Conservation (phyloP, 2,113 vertebrate genomes). For the Corythornis cristatus region DNA sequence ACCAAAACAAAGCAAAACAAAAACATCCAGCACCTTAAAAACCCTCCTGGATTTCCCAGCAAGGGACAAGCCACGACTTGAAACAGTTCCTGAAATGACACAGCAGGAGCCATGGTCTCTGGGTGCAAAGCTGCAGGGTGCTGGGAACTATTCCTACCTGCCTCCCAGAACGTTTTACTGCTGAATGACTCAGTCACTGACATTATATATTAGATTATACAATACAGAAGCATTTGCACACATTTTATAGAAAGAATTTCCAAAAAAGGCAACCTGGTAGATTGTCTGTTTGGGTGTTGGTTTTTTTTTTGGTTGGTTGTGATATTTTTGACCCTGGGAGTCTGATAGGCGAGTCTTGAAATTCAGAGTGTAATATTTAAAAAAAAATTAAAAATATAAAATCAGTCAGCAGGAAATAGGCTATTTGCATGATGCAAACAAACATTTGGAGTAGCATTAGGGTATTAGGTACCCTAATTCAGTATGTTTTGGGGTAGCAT, state of each 20-base stretch:
- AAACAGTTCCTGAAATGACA: background rate
- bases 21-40: background rate
- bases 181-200: conserved; percentile 24
- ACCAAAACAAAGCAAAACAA: background rate
- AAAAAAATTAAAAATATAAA: background rate
- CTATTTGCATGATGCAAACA: background rate
- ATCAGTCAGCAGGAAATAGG: conserved; percentile 48
- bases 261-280: conserved; percentile 70
- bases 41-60: background rate
- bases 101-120: background rate
- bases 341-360: conserved; percentile 27
- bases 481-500: background rate
- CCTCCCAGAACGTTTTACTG: conserved; percentile 32
- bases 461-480: background rate
- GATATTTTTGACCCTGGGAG: conserved; percentile 43
- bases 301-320: background rate
- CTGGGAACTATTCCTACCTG: background rate
- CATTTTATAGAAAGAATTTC: background rate
- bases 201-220: background rate
- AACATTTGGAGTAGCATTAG: conserved; percentile 25
- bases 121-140: background rate
- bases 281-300: background rate
- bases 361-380: background rate
- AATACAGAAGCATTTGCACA: background rate
- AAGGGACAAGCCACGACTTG: background rate